Evolutionary conservation across 2,888 invertebrate species (phyloP), one percentile per base, ranked within the genome.

Genomic region (Drosophila nr. medialis): DNA sequence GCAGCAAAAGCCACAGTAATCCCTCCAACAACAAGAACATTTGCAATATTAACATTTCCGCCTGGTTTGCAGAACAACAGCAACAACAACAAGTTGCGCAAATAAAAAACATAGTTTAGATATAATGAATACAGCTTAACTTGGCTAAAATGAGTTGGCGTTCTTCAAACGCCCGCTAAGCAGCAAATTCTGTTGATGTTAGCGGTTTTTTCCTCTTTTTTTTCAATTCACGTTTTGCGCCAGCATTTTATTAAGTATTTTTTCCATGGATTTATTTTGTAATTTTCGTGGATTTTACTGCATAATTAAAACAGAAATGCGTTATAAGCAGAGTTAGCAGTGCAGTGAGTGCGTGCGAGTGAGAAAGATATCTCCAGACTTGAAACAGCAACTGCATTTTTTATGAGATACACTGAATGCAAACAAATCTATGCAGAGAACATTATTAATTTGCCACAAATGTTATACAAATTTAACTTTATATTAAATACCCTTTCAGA

Each of bases 121-220:
- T 81, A 76, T 80, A 83, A 84, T 82, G 79, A 83, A 79, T 75
- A 77, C 79, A 87, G 87, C 89, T 86, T 81, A 89, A 77, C 84
- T 81, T 82, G 82, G 82, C 87, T 85, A 74, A 83, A 85, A 85
- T 85, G 85, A 87, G 87, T 77, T 87, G 85, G 71, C 58, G 72
- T 50, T 69, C 56, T 67, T 50, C 42, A 50, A 55, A 29, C 29
- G 49, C 69, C 67, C 61, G 65, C 66, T 59, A 59, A 61, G 68
- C 59, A 36, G 38, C 36, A 64, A 50, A 73, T 71, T 55, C 64
- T 66, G 55, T 27, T 55, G 54, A 38, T 29, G n/a, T 13, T 55
- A 4, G 27, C 54, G n/a, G 13, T 38, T 29, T 38, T 36, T 36
- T 24, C 3, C 13, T 7, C 34, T 6, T 34, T 64, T 54, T 40